Evolutionary conservation across 2,797 vertebrate genomes (phyloP).

Genomic region (Phaenicophaeus curvirostris): DNA sequence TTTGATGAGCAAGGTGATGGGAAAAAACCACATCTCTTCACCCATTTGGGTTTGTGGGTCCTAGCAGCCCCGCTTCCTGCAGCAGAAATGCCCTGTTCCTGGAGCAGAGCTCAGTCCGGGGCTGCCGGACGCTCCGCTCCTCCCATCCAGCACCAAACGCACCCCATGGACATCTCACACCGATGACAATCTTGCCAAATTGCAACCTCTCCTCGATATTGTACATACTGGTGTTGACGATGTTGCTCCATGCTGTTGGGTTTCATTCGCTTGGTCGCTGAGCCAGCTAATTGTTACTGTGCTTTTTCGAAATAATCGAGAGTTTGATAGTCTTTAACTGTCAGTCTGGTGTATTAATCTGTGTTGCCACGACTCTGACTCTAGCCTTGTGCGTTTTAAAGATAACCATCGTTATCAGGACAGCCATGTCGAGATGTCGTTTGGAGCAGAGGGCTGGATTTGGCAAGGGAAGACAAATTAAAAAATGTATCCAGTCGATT

Average conservation of each 20-base stretch:
- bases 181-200: neutral
- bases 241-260: neutral
- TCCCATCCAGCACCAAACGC: neutral
- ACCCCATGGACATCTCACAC: neutral
- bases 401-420: neutral
- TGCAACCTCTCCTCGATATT: neutral
- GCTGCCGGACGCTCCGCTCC: neutral
- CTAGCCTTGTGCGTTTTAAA: neutral
- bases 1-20: conserved; percentile 14
- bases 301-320: conserved; percentile 19
- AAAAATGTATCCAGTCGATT: conserved; percentile 40
- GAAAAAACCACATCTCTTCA: neutral
- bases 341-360: neutral
- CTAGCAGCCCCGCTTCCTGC: neutral
- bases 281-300: conserved; percentile 40
- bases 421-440: neutral
- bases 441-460: neutral
- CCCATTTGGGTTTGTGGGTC: neutral
- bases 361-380: conserved; percentile 14
- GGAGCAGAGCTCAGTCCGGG: neutral
- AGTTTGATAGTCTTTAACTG: neutral
- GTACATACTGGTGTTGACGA: neutral
- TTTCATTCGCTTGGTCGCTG: conserved; percentile 4
- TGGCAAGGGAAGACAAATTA: conserved; percentile 57
- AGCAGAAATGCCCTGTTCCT: neutral